These are phyloP conservation scores for Eulemur coronatus DNA, from an alignment of 2,797 vertebrate species.

Conservation along the genomic window DNA sequence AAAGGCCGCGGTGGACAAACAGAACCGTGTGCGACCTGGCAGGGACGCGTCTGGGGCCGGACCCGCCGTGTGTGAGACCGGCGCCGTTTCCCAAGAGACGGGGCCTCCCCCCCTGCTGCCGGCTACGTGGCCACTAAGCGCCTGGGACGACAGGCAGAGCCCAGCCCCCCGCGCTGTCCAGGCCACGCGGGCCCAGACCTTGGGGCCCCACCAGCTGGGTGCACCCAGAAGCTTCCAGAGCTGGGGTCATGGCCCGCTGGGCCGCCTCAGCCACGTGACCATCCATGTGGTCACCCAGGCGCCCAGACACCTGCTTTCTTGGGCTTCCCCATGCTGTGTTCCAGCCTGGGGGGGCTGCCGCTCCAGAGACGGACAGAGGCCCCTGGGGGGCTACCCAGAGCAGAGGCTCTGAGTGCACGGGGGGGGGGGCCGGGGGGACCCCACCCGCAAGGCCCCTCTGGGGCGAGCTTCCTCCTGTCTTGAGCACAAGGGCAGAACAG, in stretches of 20 bases:
- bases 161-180: too few species aligned
- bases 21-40: accelerated
- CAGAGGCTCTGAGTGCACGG: background rate
- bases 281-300: background rate
- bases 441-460: too few species aligned
- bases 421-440: background rate
- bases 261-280: background rate
- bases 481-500: background rate
- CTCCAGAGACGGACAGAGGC: background rate
- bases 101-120: background rate
- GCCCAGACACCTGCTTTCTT: background rate
- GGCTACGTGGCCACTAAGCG: background rate
- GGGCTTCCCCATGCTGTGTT: background rate
- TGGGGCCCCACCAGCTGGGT: accelerated
- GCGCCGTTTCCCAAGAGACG: accelerated
- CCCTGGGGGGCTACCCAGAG: background rate
- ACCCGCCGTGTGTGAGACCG: background rate
- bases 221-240: background rate
- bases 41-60: background rate
- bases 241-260: accelerated
- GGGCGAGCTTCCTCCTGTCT: background rate
- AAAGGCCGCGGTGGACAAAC: background rate
- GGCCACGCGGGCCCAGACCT: too few species aligned
- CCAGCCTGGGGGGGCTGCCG: background rate
- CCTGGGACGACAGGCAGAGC: background rate